phyloP scores from a whole-genome alignment of 2,797 vertebrate species.

The Malurus splendens region DNA sequence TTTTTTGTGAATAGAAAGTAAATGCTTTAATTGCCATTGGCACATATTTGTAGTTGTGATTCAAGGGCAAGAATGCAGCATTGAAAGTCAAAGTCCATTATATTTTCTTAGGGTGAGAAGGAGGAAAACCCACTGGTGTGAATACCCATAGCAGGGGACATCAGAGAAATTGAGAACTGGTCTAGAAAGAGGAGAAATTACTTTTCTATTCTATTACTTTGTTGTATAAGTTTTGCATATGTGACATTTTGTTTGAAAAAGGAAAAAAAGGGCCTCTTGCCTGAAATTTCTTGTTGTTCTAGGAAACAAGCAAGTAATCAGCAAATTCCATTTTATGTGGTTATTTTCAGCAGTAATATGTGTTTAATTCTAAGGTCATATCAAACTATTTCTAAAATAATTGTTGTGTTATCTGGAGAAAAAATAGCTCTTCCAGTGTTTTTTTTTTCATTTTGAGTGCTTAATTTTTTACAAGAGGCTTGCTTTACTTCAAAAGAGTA shows the following conservation, averaged over 20 bases:
- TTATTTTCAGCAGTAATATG: neutral
- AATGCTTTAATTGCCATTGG: neutral
- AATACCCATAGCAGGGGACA: neutral
- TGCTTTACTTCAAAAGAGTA: neutral
- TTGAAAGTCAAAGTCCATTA: neutral
- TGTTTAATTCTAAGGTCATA: neutral
- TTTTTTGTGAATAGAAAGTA: neutral
- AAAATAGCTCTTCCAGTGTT: neutral
- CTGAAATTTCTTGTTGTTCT: neutral
- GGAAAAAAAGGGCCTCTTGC: neutral
- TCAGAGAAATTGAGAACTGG: neutral
- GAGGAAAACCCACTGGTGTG: neutral
- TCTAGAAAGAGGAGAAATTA: neutral
- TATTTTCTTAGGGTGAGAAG: neutral
- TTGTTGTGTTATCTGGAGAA: neutral
- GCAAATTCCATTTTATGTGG: neutral
- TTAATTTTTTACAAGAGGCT: neutral
- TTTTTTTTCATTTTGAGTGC: conserved; percentile 8
- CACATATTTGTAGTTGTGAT: neutral
- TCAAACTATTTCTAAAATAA: neutral
- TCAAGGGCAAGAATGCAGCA: neutral
- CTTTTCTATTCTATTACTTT: neutral
- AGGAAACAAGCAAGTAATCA: neutral
- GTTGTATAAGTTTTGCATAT: neutral
- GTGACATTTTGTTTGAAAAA: neutral